Percentiles rank a stretch among this genome's conserved stretches.
Conservation (phyloP, 2,888 invertebrate genomes). For the Sceliomorpha sp. region DNA sequence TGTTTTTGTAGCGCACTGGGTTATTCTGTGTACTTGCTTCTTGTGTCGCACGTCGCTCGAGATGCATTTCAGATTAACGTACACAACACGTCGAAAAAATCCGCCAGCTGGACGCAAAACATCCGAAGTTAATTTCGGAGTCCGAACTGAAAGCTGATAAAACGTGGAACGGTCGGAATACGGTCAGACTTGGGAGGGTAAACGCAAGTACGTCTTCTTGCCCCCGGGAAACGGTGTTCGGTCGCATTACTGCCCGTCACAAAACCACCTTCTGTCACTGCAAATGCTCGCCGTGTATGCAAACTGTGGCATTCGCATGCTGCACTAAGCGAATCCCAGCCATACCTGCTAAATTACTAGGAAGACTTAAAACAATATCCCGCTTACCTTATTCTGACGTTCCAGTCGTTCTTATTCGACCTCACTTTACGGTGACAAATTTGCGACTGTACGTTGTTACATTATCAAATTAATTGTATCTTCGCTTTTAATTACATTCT, state of each 20-base stretch:
- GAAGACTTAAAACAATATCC: conserved; percentile 62
- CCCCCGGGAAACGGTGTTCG: conserved; percentile 60
- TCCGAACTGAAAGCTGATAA: conserved; percentile 43
- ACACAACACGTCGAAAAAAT: conserved; percentile 4
- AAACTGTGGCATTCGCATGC: conserved; percentile 56
- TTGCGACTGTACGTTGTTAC: conserved; percentile 14
- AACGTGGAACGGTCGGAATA: conserved; percentile 56
- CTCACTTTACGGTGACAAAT: conserved; percentile 30
- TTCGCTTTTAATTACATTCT: too few species aligned
- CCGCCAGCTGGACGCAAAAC: conserved; percentile 4
- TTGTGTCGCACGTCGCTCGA: neutral
- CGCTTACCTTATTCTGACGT: conserved; percentile 59
- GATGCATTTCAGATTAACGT: conserved; percentile 3
- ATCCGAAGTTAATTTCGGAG: conserved; percentile 1
- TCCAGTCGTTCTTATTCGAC: conserved; percentile 36
- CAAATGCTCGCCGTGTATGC: conserved; percentile 66
- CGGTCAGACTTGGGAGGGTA: conserved; percentile 22
- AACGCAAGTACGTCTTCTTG: conserved; percentile 66
- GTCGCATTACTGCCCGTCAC: conserved; percentile 70
- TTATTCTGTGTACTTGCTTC: conserved; percentile 6
- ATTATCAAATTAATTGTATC: too few species aligned
- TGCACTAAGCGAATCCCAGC: conserved; percentile 47
- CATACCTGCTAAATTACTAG: conserved; percentile 62
- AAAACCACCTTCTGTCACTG: conserved; percentile 69
- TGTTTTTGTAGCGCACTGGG: conserved; percentile 16